Base-by-base conservation (phyloP, 2,888 invertebrate species). In the Eudasyphora cyanicolor region DNA sequence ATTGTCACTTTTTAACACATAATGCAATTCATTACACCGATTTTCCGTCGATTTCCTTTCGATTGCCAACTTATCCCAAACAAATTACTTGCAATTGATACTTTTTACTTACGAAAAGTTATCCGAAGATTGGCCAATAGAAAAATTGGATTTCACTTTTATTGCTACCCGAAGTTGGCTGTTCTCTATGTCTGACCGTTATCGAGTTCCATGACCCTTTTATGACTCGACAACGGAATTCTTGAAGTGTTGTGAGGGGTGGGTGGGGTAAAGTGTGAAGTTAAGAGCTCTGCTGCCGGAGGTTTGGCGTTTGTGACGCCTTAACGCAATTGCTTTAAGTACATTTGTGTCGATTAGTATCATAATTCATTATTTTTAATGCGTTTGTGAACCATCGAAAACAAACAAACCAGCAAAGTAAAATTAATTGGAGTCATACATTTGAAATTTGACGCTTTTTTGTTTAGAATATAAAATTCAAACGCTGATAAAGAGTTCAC, bases 301-400 rank as follows among this genome's bases (percentile, higher is more conserved):
- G 21, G 6, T 19, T n/a, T n/a, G n/a, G n/a, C n/a, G 51, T 10
- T 17, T 2, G 51, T 6, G 45, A n/a, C n/a, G 1, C 21, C 51
- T 19, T 51, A 19, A 51, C 19, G 51, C 8, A 51, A 51, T 51
- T 19, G 4, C 21, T 51, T 51, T 51, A 57, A 57, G 24, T 57
- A 27, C 57, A 57, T 10, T 57, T 57, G 10, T 45, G 10, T 10
- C 12, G 57, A 57, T 57, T 57, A 57, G 27, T 57, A 57, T 57
- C 57, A 57, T 57, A 57, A 57, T 57, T 57, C 57, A 57, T 57
- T 57, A 57, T 57, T 57, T 57, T 57, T 27, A 57, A 27, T 57
- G 57, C 57, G 24, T 57, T 57, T 57, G 14, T 57, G 57, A 4
- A 12, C 57, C 27, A 57, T 10, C 24, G 27, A 24, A 57, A 24